Evolutionary conservation across 2,888 invertebrate species (phyloP).

Genomic region (Yponomeuta evonymella): DNA sequence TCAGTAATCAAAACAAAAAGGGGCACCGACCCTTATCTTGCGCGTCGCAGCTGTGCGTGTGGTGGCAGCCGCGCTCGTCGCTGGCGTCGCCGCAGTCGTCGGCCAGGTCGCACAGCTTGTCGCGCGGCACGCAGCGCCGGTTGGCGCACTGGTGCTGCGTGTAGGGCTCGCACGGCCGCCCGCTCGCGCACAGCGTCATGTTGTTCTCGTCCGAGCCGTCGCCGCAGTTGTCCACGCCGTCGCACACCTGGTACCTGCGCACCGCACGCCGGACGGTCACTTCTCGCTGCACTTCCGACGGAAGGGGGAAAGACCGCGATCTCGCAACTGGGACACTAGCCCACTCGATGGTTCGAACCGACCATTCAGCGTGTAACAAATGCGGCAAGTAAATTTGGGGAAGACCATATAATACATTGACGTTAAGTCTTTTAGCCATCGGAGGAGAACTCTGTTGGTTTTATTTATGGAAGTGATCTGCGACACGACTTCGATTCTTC

Average conservation of each 20-base stretch:
- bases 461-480: too few relatives aligned
- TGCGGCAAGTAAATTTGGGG: background rate
- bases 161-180: conserved; percentile 84
- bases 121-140: conserved; percentile 86
- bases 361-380: background rate
- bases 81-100: conserved; percentile 94
- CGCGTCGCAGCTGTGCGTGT: conserved; percentile 74
- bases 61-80: conserved; percentile 93
- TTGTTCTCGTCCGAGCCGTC: conserved; percentile 98
- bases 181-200: conserved; percentile 89
- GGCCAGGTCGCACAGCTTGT: conserved; percentile 89
- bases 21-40: conserved; percentile 47
- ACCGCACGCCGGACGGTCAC: background rate
- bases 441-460: too few relatives aligned
- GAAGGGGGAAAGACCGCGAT: too few relatives aligned
- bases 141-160: conserved; percentile 93
- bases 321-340: too few relatives aligned
- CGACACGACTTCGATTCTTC: too few relatives aligned
- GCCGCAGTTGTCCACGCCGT: conserved; percentile 94
- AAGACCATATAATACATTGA: too few relatives aligned
- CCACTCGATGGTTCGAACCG: background rate
- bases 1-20: too few relatives aligned
- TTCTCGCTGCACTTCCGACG: background rate
- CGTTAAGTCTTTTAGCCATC: too few relatives aligned
- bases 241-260: conserved; percentile 87